Evolutionary conservation across 2,888 invertebrate species (phyloP).

Genomic region (Bhutanitis thaidina): DNA sequence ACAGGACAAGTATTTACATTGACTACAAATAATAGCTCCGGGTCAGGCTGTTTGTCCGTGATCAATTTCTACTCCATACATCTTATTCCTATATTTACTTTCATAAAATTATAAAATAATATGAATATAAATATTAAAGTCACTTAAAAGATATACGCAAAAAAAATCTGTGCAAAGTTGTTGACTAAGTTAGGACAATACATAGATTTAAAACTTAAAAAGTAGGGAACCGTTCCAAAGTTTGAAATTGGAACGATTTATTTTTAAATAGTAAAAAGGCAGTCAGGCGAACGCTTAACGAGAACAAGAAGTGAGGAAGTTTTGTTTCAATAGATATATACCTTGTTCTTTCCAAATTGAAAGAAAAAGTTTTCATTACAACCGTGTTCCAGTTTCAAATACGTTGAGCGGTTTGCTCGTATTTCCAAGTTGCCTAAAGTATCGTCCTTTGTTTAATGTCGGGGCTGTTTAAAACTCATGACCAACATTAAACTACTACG

Average conservation of each 20-base stretch:
- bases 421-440: background rate
- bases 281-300: slow-evolving; percentile 3
- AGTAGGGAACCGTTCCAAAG: slow-evolving; percentile 8
- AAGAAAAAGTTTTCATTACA: slow-evolving; percentile 37
- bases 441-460: slow-evolving; percentile 3
- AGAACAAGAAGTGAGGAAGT: slow-evolving; percentile 7
- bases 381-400: slow-evolving; percentile 14
- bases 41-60: too few relatives aligned
- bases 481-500: background rate
- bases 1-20: too few relatives aligned
- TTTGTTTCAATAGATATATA: slow-evolving; percentile 7
- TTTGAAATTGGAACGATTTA: slow-evolving; percentile 15
- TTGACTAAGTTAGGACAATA: slow-evolving; percentile 11
- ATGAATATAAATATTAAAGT: background rate
- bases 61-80: too few relatives aligned
- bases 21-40: too few relatives aligned
- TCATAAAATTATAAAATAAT: background rate
- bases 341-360: slow-evolving; percentile 24
- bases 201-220: slow-evolving; percentile 12
- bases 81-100: too few relatives aligned
- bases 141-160: background rate
- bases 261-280: slow-evolving; percentile 13
- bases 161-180: slow-evolving; percentile 7
- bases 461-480: background rate
- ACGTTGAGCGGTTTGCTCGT: background rate